Base-by-base conservation (phyloP, 1,140 invertebrate species). In the Galendromus occidentalis region DNA sequence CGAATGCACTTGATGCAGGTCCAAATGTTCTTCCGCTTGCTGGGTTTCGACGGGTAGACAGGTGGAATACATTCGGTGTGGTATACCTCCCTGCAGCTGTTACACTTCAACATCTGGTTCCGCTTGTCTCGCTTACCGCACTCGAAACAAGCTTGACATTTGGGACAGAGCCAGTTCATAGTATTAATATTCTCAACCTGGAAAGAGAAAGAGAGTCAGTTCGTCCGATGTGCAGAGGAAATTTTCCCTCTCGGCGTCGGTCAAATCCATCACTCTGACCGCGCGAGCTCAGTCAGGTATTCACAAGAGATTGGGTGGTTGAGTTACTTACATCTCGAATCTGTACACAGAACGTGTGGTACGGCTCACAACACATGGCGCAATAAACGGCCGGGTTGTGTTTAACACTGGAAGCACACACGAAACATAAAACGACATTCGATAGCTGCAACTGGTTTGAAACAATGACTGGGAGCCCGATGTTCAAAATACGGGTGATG, bases 361-460 rank as follows among this genome's bases (percentile, higher is more conserved):
- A 59, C 51, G 51, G 51, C 51, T 59, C 51, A 25, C 51, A 59
- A 33, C 51, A 59, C 51, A 59, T 59, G 51, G 51, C 51, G 22
- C 51, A 59, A 33, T 59, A 59, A 14, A 59, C 25, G 33, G 51
- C 51, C 25, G 25, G 25, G 51, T 59, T 59, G 51, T 59, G 51
- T 25, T 59, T 59, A 33, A 59, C 51, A 25, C 51, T 59, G 14
- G 51, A 59, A 33, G 51, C 51, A 33, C 51, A 59, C 51, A 59
- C 51, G 33, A 59, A 59, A 59, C 51, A 59, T 22, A 59, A 59
- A 29, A 59, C 25, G 22, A 59, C 22, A 25, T 59, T 59, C 2
- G 51, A 25, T 25, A 59, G 33, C 33, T 59, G 51, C 33, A 33
- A 29, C 14, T 25, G 12, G 33, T 59, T 59, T 25, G 51, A 25